Evolutionary conservation across 2,797 vertebrate species (phyloP).

Genomic region (Argyrosomus regius): DNA sequence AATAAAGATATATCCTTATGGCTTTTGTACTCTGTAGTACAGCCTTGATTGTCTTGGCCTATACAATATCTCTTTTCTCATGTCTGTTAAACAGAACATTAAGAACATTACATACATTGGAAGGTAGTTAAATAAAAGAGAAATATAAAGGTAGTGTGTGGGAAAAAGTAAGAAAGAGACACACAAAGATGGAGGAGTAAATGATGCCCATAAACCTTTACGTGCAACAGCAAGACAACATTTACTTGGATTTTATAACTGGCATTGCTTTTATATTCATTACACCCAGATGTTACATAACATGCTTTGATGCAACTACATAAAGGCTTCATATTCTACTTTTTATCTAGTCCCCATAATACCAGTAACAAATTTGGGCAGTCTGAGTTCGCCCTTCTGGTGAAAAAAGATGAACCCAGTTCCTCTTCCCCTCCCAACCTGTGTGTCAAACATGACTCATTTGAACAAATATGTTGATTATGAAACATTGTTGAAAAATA

Average conservation of each 20-base stretch:
- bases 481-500: neutral
- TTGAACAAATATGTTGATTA: constrained; percentile 4
- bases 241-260: constrained; percentile 39
- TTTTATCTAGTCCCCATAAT: neutral
- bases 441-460: constrained; percentile 1
- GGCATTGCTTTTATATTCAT: constrained; percentile 53
- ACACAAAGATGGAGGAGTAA: neutral
- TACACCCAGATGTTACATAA: constrained; percentile 69
- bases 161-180: neutral
- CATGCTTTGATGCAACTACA: constrained; percentile 52
- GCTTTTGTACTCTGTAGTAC: constrained; percentile 19
- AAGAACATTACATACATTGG: neutral
- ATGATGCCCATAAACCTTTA: constrained; percentile 28
- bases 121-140: neutral
- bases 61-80: neutral
- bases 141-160: neutral
- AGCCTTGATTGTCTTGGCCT: constrained; percentile 19
- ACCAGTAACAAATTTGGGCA: neutral
- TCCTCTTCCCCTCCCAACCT: neutral
- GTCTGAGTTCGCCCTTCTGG: neutral
- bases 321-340: constrained; percentile 54
- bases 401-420: constrained; percentile 1
- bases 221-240: constrained; percentile 44
- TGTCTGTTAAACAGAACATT: neutral
- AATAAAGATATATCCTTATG: neutral